Evolutionary conservation across 2,113 vertebrate genomes (phyloP).

Genomic region (Neotoma lepida): DNA sequence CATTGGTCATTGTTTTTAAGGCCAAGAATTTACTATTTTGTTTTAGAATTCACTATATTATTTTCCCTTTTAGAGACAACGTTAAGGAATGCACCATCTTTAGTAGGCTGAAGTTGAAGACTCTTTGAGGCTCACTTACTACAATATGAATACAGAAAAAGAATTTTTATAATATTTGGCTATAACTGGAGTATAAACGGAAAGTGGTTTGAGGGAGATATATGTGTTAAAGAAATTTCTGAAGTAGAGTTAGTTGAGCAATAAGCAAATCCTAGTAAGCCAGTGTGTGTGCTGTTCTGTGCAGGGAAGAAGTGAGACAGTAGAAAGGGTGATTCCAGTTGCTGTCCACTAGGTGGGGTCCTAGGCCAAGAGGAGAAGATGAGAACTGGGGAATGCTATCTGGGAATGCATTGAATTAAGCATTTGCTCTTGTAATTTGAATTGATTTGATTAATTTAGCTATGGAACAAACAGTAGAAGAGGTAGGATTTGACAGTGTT

Average conservation of each 20-base stretch:
- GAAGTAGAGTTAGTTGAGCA: neutral
- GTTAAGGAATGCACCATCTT: conserved; percentile 18
- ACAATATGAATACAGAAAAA: neutral
- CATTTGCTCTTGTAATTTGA: neutral
- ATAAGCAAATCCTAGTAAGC: neutral
- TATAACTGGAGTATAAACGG: neutral
- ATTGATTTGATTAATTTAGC: neutral
- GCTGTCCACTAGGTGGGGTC: conserved; percentile 68
- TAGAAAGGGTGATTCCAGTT: conserved; percentile 30
- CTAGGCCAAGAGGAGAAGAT: neutral
- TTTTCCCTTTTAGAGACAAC: conserved; percentile 5
- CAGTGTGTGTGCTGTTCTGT: neutral
- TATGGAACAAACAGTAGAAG: neutral
- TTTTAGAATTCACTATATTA: neutral
- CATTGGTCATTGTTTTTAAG: neutral
- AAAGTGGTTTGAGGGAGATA: neutral
- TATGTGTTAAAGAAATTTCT: conserved; percentile 36
- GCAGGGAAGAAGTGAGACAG: neutral
- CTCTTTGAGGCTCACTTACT: neutral
- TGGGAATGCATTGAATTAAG: neutral
- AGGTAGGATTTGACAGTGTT: neutral
- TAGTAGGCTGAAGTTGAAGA: conserved; percentile 2
- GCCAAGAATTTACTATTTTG: neutral
- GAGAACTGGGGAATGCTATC: neutral
- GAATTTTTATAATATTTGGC: conserved; percentile 24